These are phyloP conservation scores for Chloropsis hardwickii DNA, from an alignment of 2,113 vertebrate species.

Conservation along the genomic window DNA sequence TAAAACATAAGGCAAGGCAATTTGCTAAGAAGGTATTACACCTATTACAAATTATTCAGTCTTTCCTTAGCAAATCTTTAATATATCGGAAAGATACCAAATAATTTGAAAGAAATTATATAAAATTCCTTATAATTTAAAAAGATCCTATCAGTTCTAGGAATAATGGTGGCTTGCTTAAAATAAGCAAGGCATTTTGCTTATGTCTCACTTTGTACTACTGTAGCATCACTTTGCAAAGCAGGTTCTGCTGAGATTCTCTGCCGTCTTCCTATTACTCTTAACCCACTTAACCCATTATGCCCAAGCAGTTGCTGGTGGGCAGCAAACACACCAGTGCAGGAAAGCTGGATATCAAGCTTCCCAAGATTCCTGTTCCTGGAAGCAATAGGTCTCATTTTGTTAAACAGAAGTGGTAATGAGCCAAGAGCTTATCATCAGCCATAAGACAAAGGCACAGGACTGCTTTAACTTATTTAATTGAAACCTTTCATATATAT, in stretches of 20 bases:
- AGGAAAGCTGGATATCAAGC: not conserved
- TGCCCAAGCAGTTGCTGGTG: not conserved
- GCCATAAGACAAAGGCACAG: not conserved
- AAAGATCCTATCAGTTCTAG: not conserved
- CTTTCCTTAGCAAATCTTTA: slow-evolving; percentile 8
- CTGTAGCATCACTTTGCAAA: not conserved
- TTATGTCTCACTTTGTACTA: not conserved
- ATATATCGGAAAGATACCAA: slow-evolving; percentile 26
- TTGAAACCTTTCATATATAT: slow-evolving; percentile 20
- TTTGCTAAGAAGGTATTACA: slow-evolving; percentile 33
- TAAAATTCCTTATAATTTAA: not conserved
- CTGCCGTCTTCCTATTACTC: not conserved
- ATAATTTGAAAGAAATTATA: slow-evolving; percentile 25
- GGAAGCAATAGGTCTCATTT: not conserved
- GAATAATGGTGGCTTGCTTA: not conserved
- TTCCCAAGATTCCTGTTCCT: not conserved
- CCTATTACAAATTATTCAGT: slow-evolving; percentile 28
- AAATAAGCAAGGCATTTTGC: not conserved
- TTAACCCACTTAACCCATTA: not conserved
- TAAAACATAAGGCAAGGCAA: slow-evolving; percentile 22
- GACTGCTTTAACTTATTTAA: not conserved
- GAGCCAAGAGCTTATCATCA: not conserved
- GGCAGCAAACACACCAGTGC: not conserved
- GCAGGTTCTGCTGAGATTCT: not conserved
- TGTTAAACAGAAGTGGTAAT: not conserved